These are phyloP conservation scores for Neogale vison DNA, from an alignment of 2,113 vertebrate species.

Conservation along the genomic window DNA sequence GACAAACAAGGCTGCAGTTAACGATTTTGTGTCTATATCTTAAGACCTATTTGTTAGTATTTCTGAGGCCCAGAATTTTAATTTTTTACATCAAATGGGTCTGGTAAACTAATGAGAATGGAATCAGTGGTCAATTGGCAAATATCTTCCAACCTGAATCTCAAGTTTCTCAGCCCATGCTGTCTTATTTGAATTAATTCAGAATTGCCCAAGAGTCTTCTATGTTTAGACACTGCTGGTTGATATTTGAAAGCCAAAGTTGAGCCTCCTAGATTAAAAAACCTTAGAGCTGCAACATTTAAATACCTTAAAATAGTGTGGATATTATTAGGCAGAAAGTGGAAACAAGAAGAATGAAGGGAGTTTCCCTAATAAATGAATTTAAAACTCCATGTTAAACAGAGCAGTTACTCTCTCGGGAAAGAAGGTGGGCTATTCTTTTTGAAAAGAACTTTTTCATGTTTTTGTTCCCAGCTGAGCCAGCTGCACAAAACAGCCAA, in stretches of 20 bases:
- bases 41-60: neutral
- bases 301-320: conserved; percentile 22
- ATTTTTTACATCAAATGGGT: neutral
- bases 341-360: neutral
- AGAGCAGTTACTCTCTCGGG: neutral
- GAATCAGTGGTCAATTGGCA: neutral
- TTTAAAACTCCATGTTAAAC: neutral
- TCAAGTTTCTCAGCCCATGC: neutral
- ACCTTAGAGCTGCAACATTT: neutral
- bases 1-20: neutral
- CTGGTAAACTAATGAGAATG: neutral
- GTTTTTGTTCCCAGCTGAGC: neutral
- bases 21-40: neutral
- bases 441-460: neutral
- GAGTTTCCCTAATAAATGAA: conserved; percentile 21
- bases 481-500: neutral
- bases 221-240: neutral
- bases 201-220: neutral
- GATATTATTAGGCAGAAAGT: conserved; percentile 13
- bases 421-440: neutral
- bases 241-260: conserved; percentile 23
- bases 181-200: neutral
- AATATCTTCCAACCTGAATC: neutral
- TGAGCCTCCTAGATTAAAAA: neutral
- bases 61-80: neutral